A percentile compares a stretch with the other conserved stretches of the same genome.
These are phyloP conservation scores for Trinectes maculatus DNA, from an alignment of 2,113 vertebrate species.

Conservation along the genomic window DNA sequence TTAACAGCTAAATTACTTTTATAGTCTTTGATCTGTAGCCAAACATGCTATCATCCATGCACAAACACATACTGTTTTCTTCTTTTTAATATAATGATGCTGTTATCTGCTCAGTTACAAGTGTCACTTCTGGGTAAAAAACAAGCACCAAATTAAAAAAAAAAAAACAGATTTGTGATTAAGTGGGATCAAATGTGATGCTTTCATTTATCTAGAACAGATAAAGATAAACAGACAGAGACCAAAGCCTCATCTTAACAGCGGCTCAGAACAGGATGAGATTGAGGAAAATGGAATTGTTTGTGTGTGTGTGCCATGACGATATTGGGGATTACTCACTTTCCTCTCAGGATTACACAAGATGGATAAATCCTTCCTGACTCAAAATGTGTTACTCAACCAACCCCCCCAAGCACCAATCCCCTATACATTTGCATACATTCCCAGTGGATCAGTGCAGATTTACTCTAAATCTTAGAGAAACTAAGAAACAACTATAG, in stretches of 20 bases:
- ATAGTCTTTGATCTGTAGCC: neutral
- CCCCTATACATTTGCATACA: conserved; percentile 43
- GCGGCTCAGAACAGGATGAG: conserved; percentile 35
- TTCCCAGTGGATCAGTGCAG: conserved; percentile 39
- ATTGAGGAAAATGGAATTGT: conserved; percentile 49
- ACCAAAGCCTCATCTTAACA: neutral
- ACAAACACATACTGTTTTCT: neutral
- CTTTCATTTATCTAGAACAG: conserved; percentile 36
- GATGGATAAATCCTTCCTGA: conserved; percentile 55
- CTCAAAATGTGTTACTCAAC: conserved; percentile 54
- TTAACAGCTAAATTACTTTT: neutral
- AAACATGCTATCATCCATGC: neutral
- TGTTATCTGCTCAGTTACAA: conserved; percentile 15
- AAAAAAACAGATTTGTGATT: conserved; percentile 27
- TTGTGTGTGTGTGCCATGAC: conserved; percentile 27
- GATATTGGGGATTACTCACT: conserved; percentile 60
- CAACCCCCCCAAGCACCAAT: conserved; percentile 36
- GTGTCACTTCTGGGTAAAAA: conserved; percentile 21
- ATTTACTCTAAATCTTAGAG: conserved; percentile 42
- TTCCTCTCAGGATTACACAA: conserved; percentile 64
- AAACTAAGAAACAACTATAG: conserved; percentile 36
- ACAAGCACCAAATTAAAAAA: conserved; percentile 12
- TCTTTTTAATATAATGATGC: neutral
- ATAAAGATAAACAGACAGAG: conserved; percentile 39
- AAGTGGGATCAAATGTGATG: conserved; percentile 31